phyloP scores from a whole-genome alignment of 1,140 invertebrate genomes.

The Lepidurus couesii region DNA sequence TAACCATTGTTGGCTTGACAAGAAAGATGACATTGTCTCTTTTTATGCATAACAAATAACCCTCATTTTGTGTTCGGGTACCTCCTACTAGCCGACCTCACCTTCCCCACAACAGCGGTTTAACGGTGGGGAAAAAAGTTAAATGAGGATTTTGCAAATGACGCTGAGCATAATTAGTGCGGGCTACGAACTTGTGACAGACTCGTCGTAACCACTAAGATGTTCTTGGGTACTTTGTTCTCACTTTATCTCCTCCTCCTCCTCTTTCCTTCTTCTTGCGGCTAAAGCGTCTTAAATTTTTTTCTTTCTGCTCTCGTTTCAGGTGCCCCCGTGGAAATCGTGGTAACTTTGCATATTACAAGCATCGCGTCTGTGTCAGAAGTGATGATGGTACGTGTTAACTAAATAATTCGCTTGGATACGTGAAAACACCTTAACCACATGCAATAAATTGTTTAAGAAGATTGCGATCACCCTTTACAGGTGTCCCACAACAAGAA shows the following conservation, averaged over 20 bases:
- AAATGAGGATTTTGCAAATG: too few species aligned
- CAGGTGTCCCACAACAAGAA: not conserved
- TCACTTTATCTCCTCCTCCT: not conserved
- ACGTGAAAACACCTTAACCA: not conserved
- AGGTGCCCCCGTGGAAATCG: conserved; percentile 92
- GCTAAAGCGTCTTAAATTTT: not conserved
- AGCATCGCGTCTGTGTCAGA: conserved; percentile 97
- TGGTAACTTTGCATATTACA: conserved; percentile 96
- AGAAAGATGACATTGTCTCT: too few species aligned
- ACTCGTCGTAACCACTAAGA: not conserved
- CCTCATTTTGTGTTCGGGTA: too few species aligned
- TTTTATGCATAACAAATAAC: too few species aligned
- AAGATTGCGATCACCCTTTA: not conserved
- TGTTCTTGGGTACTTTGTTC: not conserved
- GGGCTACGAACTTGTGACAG: not conserved
- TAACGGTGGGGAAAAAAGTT: too few species aligned
- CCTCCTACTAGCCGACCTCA: too few species aligned
- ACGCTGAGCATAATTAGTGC: too few species aligned
- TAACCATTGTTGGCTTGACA: too few species aligned
- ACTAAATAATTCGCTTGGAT: not conserved
- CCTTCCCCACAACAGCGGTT: too few species aligned
- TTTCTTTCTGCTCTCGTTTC: conserved; percentile 53
- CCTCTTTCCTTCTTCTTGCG: not conserved
- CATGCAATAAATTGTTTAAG: conserved; percentile 29
- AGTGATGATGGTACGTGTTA: conserved; percentile 81